These are phyloP conservation scores for Siphamia tubifer DNA, from an alignment of 2,113 vertebrate species.

Conservation along the genomic window DNA sequence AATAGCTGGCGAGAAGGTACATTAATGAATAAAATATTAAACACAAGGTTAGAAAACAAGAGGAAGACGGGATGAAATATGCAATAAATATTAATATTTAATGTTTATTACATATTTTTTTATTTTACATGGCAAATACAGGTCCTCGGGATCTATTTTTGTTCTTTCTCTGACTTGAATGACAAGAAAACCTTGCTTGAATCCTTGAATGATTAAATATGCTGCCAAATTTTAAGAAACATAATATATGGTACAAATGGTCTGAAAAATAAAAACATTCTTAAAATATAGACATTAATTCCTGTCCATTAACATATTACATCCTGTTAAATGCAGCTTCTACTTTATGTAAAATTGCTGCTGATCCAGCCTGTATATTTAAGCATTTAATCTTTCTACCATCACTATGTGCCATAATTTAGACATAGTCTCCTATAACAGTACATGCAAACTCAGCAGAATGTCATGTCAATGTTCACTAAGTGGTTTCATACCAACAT, in stretches of 20 bases:
- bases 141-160: too few relatives aligned
- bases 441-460: slow-evolving; percentile 8
- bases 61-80: not conserved
- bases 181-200: too few relatives aligned
- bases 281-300: slow-evolving; percentile 10
- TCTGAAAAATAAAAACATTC: slow-evolving; percentile 4
- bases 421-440: slow-evolving; percentile 1
- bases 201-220: not conserved
- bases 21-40: not conserved
- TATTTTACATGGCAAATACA: too few relatives aligned
- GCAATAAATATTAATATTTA: too few relatives aligned
- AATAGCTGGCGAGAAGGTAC: slow-evolving; percentile 88
- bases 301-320: slow-evolving; percentile 18
- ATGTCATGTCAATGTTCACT: slow-evolving; percentile 13
- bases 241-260: too few relatives aligned
- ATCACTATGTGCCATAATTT: slow-evolving; percentile 1
- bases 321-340: not conserved
- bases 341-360: not conserved
- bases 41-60: not conserved
- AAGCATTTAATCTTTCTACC: slow-evolving; percentile 30
- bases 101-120: too few relatives aligned
- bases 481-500: not conserved
- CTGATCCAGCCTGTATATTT: not conserved
- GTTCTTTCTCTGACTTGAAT: too few relatives aligned
- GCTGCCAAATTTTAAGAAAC: not conserved